Evolutionary conservation across 37 sponge, comb jelly and placozoan species (phyloP).

Genomic region (Ephydatia muelleri): DNA sequence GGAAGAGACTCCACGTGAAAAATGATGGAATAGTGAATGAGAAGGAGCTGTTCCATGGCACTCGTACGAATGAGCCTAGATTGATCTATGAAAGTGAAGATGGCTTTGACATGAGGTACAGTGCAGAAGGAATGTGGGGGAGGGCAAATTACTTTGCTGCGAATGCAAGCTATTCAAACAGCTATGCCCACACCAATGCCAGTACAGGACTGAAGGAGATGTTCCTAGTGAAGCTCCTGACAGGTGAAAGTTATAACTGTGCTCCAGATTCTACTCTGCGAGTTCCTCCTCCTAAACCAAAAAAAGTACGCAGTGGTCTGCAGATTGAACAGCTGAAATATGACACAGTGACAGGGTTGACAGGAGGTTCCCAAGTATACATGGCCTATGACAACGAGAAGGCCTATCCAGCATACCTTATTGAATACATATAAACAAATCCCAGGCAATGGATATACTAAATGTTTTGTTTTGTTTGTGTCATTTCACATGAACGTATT

Average conservation of each 20-base stretch:
- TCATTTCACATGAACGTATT: too few relatives aligned
- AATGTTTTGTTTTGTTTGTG: too few relatives aligned
- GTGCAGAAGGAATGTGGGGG: slow-evolving; percentile 65
- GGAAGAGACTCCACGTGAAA: slow-evolving; percentile 33
- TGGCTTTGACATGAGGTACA: slow-evolving; percentile 73
- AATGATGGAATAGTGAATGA: slow-evolving; percentile 30
- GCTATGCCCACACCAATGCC: slow-evolving; percentile 35
- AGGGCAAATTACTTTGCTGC: slow-evolving; percentile 77
- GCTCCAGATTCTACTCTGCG: slow-evolving; percentile 26
- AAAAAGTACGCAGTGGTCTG: neutral
- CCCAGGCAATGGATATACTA: too few relatives aligned
- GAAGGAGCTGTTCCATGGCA: slow-evolving; percentile 67
- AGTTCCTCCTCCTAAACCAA: slow-evolving; percentile 51
- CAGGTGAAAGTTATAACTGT: slow-evolving; percentile 42
- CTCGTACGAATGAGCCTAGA: slow-evolving; percentile 30
- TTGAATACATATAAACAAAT: slow-evolving; percentile 4
- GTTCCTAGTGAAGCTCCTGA: slow-evolving; percentile 42
- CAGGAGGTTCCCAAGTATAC: slow-evolving; percentile 27
- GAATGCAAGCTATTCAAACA: slow-evolving; percentile 64
- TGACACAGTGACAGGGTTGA: slow-evolving; percentile 51
- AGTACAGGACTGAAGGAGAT: slow-evolving; percentile 18
- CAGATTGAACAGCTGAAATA: slow-evolving; percentile 15
- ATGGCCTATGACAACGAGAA: slow-evolving; percentile 48
- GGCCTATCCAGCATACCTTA: slow-evolving; percentile 54
- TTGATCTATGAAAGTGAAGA: slow-evolving; percentile 51